Evolutionary conservation across 2,888 invertebrate genomes (phyloP), one percentile per base, ranked within the genome.

Genomic region (Orthosia incerta): DNA sequence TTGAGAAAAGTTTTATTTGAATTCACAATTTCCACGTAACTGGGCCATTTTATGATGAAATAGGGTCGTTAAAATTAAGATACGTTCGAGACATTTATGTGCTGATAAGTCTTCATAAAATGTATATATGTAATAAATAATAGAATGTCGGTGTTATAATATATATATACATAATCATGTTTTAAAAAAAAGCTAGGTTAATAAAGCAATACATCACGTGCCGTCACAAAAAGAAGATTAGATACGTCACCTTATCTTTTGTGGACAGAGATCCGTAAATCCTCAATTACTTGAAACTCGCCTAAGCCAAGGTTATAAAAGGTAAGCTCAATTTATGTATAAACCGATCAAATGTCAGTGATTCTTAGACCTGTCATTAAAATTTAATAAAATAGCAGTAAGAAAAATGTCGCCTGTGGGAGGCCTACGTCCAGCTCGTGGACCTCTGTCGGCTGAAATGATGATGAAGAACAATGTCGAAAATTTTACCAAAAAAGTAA

Each of bases 1-100:
- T 80, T 72, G 18, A 31, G 55, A 4, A 63, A 86, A 86, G 76
- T 86, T 86, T 82, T 86, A 84, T 86, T 84, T 82, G 74, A 81
- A 80, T 82, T 71, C 75, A 69, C 74, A 66, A 72, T 79, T 76
- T 78, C 78, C 39, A 51, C 26, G 48, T 72, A 61, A 66, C 20
- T 68, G 55, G 13, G 16, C 46, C 12, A 51, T 71, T 82, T 74
- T 73, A 62, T 71, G 11, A 64, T 67, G 18, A 68, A 71, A 48
- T 55, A 26, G 18, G 7, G 7, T 15, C 51, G 53, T 31, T 75
- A 18, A 13, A 18, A 61, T 15, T 46, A 15, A 16, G 18, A 26
- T n/a, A 26, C 26, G n/a, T n/a, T n/a, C n/a, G n/a, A n/a, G n/a
- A n/a, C n/a, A n/a, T n/a, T n/a, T n/a, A 5, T 15, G 51, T 46